Percentiles rank a stretch among this genome's conserved stretches.
Evolutionary conservation across 2,113 vertebrate genomes (phyloP).

Genomic region (Hippoglossus stenolepis): DNA sequence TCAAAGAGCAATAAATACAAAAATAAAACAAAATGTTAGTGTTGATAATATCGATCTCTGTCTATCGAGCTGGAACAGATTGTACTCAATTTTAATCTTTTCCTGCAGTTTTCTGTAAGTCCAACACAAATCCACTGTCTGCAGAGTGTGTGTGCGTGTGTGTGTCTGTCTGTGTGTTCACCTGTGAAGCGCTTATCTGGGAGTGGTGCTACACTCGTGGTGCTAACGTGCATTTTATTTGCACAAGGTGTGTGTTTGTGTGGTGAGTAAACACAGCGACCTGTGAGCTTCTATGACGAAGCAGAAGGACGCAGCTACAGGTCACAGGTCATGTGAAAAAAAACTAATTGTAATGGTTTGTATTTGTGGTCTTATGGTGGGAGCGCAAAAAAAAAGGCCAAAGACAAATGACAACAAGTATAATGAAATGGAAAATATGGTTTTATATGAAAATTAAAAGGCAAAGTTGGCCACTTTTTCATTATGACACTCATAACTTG

Average conservation of each 20-base stretch:
- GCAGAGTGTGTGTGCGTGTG: too few species aligned
- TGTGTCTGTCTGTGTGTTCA: background rate
- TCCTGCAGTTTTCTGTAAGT: background rate
- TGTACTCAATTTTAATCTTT: background rate
- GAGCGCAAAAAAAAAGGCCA: too few species aligned
- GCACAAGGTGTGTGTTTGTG: conserved; percentile 31
- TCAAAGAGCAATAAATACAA: conserved; percentile 3
- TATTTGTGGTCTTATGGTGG: too few species aligned
- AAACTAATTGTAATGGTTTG: too few species aligned
- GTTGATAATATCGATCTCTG: background rate
- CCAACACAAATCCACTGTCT: too few species aligned
- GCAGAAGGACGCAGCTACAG: background rate
- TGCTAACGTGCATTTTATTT: conserved; percentile 32
- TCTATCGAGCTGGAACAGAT: background rate
- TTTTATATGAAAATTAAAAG: too few species aligned
- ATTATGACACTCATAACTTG: too few species aligned
- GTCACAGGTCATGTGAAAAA: too few species aligned
- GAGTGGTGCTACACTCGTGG: conserved; percentile 11
- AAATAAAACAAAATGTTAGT: background rate
- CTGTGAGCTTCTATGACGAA: background rate
- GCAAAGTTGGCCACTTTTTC: too few species aligned
- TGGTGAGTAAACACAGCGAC: conserved; percentile 17
- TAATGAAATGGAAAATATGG: too few species aligned
- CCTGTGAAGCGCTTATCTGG: background rate
- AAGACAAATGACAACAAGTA: too few species aligned